Conservation (phyloP, 2,888 invertebrate genomes). For the Herminia tarsipennalis region DNA sequence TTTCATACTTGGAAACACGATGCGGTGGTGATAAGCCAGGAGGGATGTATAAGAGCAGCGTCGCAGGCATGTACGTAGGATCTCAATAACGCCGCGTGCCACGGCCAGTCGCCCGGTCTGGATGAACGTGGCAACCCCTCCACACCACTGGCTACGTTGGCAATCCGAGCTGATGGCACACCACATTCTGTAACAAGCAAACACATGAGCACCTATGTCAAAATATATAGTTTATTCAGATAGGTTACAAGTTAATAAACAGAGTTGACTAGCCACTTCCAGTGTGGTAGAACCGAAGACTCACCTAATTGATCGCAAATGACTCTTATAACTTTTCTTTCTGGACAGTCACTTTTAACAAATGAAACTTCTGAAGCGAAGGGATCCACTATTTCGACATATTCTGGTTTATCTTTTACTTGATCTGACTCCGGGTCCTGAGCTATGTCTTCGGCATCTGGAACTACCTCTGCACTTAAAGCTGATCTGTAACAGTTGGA, state of each 20-base stretch:
- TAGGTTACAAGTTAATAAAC: not conserved
- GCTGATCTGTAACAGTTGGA: constrained; percentile 85
- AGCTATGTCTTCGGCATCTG: constrained; percentile 87
- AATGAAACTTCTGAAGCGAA: constrained; percentile 93
- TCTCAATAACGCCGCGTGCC: constrained; percentile 93
- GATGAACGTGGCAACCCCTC: constrained; percentile 89
- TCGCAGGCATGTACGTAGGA: constrained; percentile 95
- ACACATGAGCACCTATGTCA: not conserved
- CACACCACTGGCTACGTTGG: constrained; percentile 73
- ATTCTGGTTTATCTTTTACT: constrained; percentile 78
- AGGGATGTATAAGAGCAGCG: constrained; percentile 92
- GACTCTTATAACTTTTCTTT: constrained; percentile 91
- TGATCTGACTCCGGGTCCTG: constrained; percentile 84
- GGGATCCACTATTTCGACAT: constrained; percentile 94
- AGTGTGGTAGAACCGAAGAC: too few species aligned
- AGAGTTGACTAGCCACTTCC: too few species aligned
- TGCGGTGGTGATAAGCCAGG: constrained; percentile 94
- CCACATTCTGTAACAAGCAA: constrained; percentile 87
- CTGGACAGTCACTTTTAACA: constrained; percentile 90
- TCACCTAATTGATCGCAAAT: constrained; percentile 91
- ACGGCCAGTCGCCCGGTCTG: constrained; percentile 95
- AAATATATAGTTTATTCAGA: not conserved
- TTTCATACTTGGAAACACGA: constrained; percentile 91
- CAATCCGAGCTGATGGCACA: constrained; percentile 85
- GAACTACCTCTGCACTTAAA: constrained; percentile 88